Evolutionary conservation across 2,888 invertebrate species (phyloP).

Genomic region (Rotaria macrura): DNA sequence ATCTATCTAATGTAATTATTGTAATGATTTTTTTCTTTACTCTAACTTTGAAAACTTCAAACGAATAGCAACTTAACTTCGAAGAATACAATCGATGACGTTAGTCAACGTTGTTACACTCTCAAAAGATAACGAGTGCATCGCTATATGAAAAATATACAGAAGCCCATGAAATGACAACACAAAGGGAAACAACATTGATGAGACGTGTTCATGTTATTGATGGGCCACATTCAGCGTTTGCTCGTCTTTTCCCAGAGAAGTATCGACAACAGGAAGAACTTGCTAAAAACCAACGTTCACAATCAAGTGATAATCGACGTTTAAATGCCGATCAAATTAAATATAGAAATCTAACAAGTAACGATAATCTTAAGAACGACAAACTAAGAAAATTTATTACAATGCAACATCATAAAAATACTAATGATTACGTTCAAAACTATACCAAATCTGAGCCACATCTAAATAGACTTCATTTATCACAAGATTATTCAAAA

Average conservation of each 20-base stretch:
- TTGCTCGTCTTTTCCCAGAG: neutral
- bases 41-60: neutral
- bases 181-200: neutral
- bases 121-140: neutral
- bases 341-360: neutral
- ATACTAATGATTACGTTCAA: neutral
- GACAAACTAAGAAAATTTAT: neutral
- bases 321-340: neutral
- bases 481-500: neutral
- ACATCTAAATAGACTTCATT: neutral
- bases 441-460: neutral
- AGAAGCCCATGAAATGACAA: neutral
- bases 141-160: neutral
- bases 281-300: neutral
- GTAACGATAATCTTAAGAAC: neutral
- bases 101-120: neutral
- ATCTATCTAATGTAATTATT: neutral
- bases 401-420: neutral
- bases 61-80: neutral
- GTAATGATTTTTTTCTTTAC: neutral
- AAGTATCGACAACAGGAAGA: neutral
- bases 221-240: neutral
- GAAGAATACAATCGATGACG: neutral
- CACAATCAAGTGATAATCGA: neutral
- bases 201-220: neutral